phyloP scores from a whole-genome alignment of 2,888 invertebrate genomes.

The Blomia tropicalis region DNA sequence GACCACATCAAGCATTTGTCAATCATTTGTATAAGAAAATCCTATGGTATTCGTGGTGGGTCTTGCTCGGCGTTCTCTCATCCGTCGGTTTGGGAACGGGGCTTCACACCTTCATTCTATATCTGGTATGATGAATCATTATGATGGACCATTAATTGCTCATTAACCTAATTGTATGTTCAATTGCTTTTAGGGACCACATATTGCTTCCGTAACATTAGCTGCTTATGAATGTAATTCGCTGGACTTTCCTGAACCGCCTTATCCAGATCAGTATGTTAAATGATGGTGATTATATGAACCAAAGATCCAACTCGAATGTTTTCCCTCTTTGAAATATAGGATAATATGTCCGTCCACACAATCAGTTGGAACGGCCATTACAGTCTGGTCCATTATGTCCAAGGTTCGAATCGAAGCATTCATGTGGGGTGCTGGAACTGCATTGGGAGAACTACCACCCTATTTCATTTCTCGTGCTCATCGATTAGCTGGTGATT shows the following conservation, averaged over 20 bases:
- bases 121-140: slow-evolving; percentile 44
- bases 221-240: slow-evolving; percentile 94
- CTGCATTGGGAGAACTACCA: slow-evolving; percentile 94
- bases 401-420: slow-evolving; percentile 76
- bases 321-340: slow-evolving; percentile 31
- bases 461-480: slow-evolving; percentile 99
- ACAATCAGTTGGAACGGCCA: slow-evolving; percentile 37
- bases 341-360: slow-evolving; percentile 69
- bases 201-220: slow-evolving; percentile 91
- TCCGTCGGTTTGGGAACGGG: slow-evolving; percentile 96
- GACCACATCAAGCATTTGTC: slow-evolving; percentile 27
- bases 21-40: slow-evolving; percentile 28
- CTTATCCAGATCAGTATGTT: slow-evolving; percentile 80
- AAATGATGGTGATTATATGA: too few species aligned
- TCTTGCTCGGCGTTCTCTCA: slow-evolving; percentile 80
- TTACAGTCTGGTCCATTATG: slow-evolving; percentile 83
- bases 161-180: neutral
- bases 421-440: slow-evolving; percentile 83
- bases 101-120: slow-evolving; percentile 91
- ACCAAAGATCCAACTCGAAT: too few species aligned
- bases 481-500: slow-evolving; percentile 19
- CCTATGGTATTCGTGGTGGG: slow-evolving; percentile 73
- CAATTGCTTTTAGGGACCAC: slow-evolving; percentile 69
- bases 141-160: neutral
- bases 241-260: slow-evolving; percentile 87